Percentiles rank a stretch among this genome's conserved stretches.
phyloP scores from a whole-genome alignment of 2,113 vertebrate genomes.

The Choloepus hoffmanni region DNA sequence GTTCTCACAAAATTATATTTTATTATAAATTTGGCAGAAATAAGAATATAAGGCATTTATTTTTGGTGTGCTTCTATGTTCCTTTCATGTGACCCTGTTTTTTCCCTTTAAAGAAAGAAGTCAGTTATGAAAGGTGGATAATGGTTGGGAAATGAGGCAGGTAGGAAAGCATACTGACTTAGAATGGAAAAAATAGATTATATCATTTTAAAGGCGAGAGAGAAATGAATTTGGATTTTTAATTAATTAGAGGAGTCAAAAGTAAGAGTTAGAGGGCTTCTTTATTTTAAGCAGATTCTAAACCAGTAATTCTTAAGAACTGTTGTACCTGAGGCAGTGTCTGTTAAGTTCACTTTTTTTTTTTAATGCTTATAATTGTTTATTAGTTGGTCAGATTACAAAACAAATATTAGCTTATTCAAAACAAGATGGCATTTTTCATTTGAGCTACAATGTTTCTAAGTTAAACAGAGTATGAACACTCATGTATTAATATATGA shows the following conservation, averaged over 20 bases:
- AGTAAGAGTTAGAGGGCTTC: not conserved
- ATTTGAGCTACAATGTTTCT: slow-evolving; percentile 29
- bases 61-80: not conserved
- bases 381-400: slow-evolving; percentile 47
- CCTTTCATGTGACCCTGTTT: not conserved
- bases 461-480: slow-evolving; percentile 50
- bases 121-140: not conserved
- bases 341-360: slow-evolving; percentile 12
- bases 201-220: not conserved
- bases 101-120: slow-evolving; percentile 52
- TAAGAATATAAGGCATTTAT: not conserved
- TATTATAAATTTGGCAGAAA: slow-evolving; percentile 5
- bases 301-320: not conserved
- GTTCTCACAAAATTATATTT: not conserved
- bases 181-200: not conserved
- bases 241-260: not conserved
- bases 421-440: slow-evolving; percentile 50
- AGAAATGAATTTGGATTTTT: slow-evolving; percentile 31
- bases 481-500: not conserved
- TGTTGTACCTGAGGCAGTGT: not conserved
- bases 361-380: not conserved
- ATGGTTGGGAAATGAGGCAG: not conserved
- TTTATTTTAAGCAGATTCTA: slow-evolving; percentile 21
- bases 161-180: not conserved
- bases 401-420: slow-evolving; percentile 49